phyloP scores from a whole-genome alignment of 1,140 invertebrate species.

The Papilio aristodemus region DNA sequence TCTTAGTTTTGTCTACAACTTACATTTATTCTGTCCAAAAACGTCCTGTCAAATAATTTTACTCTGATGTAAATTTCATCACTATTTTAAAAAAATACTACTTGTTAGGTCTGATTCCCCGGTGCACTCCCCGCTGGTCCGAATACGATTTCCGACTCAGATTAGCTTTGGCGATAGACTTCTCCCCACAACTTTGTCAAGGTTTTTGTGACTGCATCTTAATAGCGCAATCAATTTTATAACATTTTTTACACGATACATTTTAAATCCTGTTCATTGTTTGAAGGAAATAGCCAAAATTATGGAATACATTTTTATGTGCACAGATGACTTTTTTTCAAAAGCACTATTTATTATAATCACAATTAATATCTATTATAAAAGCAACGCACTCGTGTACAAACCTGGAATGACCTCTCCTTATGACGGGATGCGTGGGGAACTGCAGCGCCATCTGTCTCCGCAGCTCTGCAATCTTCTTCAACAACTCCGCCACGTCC shows the following conservation, averaged over 20 bases:
- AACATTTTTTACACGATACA: no score
- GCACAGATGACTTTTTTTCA: no score
- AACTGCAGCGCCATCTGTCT: constrained; percentile 79
- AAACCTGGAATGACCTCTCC: constrained; percentile 57
- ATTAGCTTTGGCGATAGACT: no score
- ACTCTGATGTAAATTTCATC: neutral
- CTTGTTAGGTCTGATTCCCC: neutral
- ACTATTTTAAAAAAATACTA: constrained; percentile 13
- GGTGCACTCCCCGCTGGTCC: no score
- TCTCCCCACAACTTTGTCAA: no score
- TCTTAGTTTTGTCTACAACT: neutral
- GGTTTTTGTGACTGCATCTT: no score
- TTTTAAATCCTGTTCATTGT: no score
- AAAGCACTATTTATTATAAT: no score
- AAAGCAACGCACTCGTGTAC: constrained; percentile 39
- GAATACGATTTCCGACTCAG: no score
- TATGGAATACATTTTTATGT: no score
- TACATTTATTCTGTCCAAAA: neutral
- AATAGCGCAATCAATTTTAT: no score
- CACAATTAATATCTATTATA: constrained; percentile 39
- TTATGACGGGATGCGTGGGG: constrained; percentile 51
- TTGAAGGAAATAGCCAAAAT: no score
- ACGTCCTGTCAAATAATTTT: neutral
- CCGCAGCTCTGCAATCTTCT: constrained; percentile 87
- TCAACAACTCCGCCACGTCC: constrained; percentile 87